These are phyloP conservation scores for Plebejus melissa DNA, from an alignment of 2,888 invertebrate species.

Conservation along the genomic window DNA sequence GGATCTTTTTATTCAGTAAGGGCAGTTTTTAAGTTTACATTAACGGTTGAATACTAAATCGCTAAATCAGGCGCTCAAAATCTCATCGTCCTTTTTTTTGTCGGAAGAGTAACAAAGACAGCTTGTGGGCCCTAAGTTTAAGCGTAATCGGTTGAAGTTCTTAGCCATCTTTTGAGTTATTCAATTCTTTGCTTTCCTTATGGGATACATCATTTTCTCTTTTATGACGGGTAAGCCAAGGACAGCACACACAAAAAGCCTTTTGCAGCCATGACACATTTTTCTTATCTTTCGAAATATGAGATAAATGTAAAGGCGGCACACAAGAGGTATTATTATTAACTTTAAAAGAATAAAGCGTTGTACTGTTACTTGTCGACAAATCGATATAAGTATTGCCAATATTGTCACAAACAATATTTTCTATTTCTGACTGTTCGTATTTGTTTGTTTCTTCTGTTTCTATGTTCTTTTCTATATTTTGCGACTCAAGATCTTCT, in stretches of 20 bases:
- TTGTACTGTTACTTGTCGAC: not conserved
- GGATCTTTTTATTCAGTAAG: not conserved
- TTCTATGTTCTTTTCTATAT: not conserved
- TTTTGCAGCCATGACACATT: constrained; percentile 51
- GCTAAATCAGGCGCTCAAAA: too few relatives aligned
- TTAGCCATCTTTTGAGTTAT: not conserved
- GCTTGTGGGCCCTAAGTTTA: too few relatives aligned
- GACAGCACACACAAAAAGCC: constrained; percentile 44
- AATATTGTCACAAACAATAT: constrained; percentile 5
- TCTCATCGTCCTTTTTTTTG: too few relatives aligned
- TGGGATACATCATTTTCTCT: not conserved
- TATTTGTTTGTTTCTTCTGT: not conserved
- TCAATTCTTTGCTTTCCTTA: not conserved
- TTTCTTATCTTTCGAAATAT: constrained; percentile 8
- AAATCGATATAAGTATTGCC: not conserved
- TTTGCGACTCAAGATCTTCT: not conserved
- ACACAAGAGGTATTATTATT: not conserved
- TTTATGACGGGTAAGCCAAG: not conserved
- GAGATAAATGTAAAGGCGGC: constrained; percentile 22
- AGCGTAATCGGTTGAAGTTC: too few relatives aligned
- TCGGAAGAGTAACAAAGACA: too few relatives aligned
- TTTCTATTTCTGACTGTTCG: not conserved
- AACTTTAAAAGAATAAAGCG: not conserved
- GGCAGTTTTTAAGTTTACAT: too few relatives aligned
- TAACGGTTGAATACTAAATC: too few relatives aligned